phyloP scores from a whole-genome alignment of 2,113 vertebrate genomes.

The Tachuris rubrigastra region DNA sequence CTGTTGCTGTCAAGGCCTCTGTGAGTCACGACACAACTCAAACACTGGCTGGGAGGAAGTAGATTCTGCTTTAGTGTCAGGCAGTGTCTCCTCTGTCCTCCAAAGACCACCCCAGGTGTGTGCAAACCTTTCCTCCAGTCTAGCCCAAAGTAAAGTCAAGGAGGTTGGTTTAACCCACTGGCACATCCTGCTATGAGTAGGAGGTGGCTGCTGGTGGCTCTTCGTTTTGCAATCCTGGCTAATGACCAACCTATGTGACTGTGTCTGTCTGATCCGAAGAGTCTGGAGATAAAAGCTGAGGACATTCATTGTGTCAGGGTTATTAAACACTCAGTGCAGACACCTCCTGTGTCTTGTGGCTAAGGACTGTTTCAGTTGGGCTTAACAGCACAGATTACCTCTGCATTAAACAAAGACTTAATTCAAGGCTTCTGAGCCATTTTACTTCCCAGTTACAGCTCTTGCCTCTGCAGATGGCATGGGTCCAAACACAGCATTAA shows the following conservation, averaged over 20 bases:
- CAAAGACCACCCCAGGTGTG: neutral
- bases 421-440: slow-evolving; percentile 21
- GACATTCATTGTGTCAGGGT: neutral
- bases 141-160: neutral
- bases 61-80: neutral
- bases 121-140: neutral
- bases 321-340: neutral
- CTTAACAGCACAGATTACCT: neutral
- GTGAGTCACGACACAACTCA: neutral
- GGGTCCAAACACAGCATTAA: neutral
- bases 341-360: neutral
- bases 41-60: neutral
- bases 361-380: neutral
- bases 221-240: neutral
- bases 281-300: neutral
- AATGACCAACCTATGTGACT: fast-evolving
- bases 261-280: neutral
- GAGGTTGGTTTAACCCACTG: neutral
- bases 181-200: neutral
- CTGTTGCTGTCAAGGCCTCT: neutral
- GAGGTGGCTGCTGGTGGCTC: neutral
- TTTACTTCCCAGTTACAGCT: neutral
- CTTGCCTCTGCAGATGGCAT: neutral
- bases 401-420: slow-evolving; percentile 14
- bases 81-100: neutral